Base-by-base conservation (phyloP, 2,113 vertebrate genomes). In the Pteruthius melanotis region DNA sequence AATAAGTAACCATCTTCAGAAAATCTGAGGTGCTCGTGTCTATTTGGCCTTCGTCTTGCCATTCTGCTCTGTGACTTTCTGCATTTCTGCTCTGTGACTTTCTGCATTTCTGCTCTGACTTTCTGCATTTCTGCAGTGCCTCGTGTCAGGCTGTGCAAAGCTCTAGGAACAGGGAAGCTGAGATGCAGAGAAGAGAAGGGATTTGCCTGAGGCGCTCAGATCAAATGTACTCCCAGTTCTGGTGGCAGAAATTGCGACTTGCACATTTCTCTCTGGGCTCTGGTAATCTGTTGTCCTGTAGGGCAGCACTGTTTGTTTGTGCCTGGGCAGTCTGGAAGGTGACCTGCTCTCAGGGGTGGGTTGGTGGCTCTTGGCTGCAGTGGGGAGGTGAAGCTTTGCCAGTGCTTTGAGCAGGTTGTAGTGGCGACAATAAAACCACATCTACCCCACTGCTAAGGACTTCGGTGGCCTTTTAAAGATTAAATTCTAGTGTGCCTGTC, bases 181-280 rank as follows among this genome's bases (percentile, higher is more conserved):
- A 88, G 61, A 69, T 87, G 57, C 71, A 42, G 85, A 39, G 90
- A 94, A 64, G 92, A 93, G 89, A 95, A 93, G 17, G 76, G 64
- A 75, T 96, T 94, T 95, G 95, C 95, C 94, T 86, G 86, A 94
- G 91, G 94, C 93, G 1, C 17, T 87, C 39, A 9, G 44, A 94
- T 94, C 89, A 91, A 89, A 81, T 94, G 54, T 47, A 21, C 71
- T 95, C 72, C 64, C 42, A 52, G 56, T 78, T 89, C 83, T 81
- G 44, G 72, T 86, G 52, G 89, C 42, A 92, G 64, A 88, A 87
- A 78, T 52, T 78, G 53, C 2, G 0, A 42, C 28, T n/a, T 61
- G 77, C 60, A 22, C 39, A 2, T 35, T 89, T 90, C 52, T 89
- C 60, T 87, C 39, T 12, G 40, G 68, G 52, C 83, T 90, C 39